These are phyloP conservation scores for Hippocampus abdominalis DNA, from an alignment of 2,113 vertebrate genomes.

Conservation along the genomic window DNA sequence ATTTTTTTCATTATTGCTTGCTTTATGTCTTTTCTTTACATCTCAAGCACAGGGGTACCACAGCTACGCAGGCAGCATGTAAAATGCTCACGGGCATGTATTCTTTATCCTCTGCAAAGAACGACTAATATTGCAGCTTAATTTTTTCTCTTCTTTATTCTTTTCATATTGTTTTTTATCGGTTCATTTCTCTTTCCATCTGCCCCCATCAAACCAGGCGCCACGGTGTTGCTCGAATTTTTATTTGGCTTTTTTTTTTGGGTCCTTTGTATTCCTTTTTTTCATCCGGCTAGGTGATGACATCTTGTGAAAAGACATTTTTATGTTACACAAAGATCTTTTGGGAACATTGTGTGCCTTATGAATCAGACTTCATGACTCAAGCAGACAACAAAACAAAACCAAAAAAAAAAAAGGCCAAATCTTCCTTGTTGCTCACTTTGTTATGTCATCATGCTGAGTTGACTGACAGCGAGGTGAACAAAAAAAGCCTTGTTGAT, in stretches of 20 bases:
- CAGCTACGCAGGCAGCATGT: too few relatives aligned
- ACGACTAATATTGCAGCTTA: neutral
- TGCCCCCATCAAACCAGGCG: neutral
- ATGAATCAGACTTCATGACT: neutral
- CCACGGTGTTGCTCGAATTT: too few relatives aligned
- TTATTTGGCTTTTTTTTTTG: neutral
- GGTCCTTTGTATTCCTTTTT: neutral
- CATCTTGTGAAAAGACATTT: neutral
- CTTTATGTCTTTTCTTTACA: too few relatives aligned
- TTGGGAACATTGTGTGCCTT: neutral
- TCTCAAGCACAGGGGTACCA: too few relatives aligned
- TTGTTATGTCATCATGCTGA: neutral
- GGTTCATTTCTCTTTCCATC: neutral
- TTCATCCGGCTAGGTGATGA: neutral
- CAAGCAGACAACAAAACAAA: neutral
- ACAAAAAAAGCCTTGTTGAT: neutral
- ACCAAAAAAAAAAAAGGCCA: neutral
- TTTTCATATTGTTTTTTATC: too few relatives aligned
- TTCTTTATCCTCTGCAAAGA: neutral
- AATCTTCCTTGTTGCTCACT: neutral
- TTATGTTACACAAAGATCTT: constrained; percentile 11
- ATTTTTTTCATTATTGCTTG: too few relatives aligned
- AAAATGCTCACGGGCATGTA: neutral
- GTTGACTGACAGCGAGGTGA: neutral
- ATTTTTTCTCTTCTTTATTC: neutral